A percentile compares a stretch with the other conserved stretches of the same genome.
Evolutionary conservation across 1,140 invertebrate genomes (phyloP).

Genomic region (Megathymus violae): DNA sequence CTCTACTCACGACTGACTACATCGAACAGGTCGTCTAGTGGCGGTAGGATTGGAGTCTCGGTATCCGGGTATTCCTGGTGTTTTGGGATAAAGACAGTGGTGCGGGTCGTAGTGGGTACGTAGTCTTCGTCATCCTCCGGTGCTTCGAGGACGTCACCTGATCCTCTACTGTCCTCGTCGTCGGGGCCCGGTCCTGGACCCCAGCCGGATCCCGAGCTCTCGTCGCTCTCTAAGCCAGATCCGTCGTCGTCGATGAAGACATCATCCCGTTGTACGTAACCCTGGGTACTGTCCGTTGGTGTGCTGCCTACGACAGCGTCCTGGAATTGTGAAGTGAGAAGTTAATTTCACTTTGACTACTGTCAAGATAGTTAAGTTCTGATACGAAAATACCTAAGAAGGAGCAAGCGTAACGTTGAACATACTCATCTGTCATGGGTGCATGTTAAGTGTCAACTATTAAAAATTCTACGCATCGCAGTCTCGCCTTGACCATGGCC

Average conservation of each 20-base stretch:
- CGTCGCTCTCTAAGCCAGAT: constrained; percentile 79
- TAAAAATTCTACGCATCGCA: too few relatives aligned
- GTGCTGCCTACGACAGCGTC: constrained; percentile 58
- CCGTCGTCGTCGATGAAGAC: constrained; percentile 82
- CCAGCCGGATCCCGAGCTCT: constrained; percentile 82
- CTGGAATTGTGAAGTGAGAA: constrained; percentile 55
- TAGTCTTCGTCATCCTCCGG: constrained; percentile 73
- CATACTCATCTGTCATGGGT: too few relatives aligned
- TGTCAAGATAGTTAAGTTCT: not conserved
- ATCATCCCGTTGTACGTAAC: constrained; percentile 66
- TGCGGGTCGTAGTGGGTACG: constrained; percentile 42
- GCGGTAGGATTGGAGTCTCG: constrained; percentile 47
- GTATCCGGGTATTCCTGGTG: constrained; percentile 31
- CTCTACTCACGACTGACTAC: constrained; percentile 81
- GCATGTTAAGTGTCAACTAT: too few relatives aligned
- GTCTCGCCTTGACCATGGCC: too few relatives aligned
- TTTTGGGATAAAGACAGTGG: constrained; percentile 33
- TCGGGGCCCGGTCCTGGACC: constrained; percentile 78
- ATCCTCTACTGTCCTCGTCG: constrained; percentile 80
- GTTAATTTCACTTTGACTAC: not conserved
- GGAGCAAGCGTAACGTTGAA: too few relatives aligned
- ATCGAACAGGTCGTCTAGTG: constrained; percentile 60
- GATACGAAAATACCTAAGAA: too few relatives aligned
- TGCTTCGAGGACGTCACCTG: constrained; percentile 68
- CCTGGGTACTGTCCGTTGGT: constrained; percentile 53